Evolutionary conservation across 2,797 vertebrate species (phyloP), one percentile per base, ranked within the genome.

Genomic region (Megalops cyprinoides): DNA sequence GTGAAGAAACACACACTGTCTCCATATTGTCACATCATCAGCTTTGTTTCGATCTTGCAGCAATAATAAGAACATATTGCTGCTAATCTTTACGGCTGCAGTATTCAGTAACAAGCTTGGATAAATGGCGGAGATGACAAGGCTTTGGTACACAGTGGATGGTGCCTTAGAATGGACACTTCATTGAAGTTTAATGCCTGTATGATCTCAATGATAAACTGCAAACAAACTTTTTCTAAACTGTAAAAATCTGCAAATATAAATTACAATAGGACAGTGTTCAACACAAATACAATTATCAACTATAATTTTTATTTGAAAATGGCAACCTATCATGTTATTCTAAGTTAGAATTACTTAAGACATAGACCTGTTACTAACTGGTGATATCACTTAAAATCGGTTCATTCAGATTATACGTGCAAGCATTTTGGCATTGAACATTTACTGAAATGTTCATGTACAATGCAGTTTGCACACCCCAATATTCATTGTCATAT

Each of bases 311-410:
- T n/a, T n/a, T n/a, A n/a, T n/a, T n/a, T n/a, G n/a, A n/a, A n/a
- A n/a, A n/a, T n/a, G n/a, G n/a, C n/a, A n/a, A n/a, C n/a, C n/a
- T n/a, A n/a, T n/a, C n/a, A n/a, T 7, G 49, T 51, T 8, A 91
- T 92, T 94, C 90, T 90, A 88, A 93, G 93, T n/a, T n/a, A n/a
- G n/a, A n/a, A n/a, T n/a, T 94, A 93, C 93, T 95, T 92, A 94
- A 94, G 94, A 95, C 95, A 95, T 94, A 94, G 93, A 95, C 93
- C 93, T 93, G 90, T 94, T 94, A 90, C 94, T 94, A 94, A 95
- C 94, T 95, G 94, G 93, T 94, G 92, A 93, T 95, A 93, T 94
- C 93, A 94, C 93, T 92, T 94, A 93, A 91, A 94, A 93, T 93
- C 90, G 90, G 90, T 93, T 94, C 87, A 89, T 90, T 89, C 87